Base-by-base conservation (phyloP, 2,888 invertebrate genomes). In the Aleiodes alternator region DNA sequence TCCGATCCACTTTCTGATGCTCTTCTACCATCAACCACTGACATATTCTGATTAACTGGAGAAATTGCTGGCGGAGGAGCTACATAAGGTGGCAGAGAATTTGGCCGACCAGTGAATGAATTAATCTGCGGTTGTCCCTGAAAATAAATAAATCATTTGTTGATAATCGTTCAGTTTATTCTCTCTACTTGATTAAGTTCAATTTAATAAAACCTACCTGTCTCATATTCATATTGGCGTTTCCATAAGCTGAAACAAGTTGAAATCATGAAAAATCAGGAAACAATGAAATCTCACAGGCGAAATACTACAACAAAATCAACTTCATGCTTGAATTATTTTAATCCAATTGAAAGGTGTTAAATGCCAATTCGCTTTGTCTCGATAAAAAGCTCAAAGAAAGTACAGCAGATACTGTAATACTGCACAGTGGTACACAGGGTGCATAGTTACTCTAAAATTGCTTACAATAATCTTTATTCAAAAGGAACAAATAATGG, bases 81-180 rank as follows among this genome's bases (percentile, higher is more conserved):
- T n/a, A 90, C 88, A 73, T 90, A 90, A n/a, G 90, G 89, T 29
- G 90, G 90, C 73, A 90, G 81, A 51, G 91, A 89, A 12, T 89
- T 84, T 56, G 89, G 88, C 80, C 90, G 85, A 8, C 84, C 84
- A 50, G 85, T 85, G 31, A 87, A 87, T 38, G 87, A 86, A 76
- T 87, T 89, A 51, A 87, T 80, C 57, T 81, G 83, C 29, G 82
- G 86, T 75, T 81, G 75, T 12, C 77, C 61, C 80, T 80, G 69
- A 55, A 76, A 73, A 23, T 34, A 34, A 64, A 53, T 59, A 6
- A 12, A 72, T 9, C 14, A 38, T 43, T 43, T 8, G n/a, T 66
- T n/a, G 29, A 73, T 56, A 38, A 50, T 23, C 1, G 23, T 64
- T 64, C 34, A 34, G 34, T 34, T 34, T 34, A 4, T 34, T 34